Percentiles rank a stretch among this genome's conserved stretches.
These are phyloP conservation scores for Acanthopleura granulata DNA, from an alignment of 2,888 invertebrate genomes.

Conservation along the genomic window DNA sequence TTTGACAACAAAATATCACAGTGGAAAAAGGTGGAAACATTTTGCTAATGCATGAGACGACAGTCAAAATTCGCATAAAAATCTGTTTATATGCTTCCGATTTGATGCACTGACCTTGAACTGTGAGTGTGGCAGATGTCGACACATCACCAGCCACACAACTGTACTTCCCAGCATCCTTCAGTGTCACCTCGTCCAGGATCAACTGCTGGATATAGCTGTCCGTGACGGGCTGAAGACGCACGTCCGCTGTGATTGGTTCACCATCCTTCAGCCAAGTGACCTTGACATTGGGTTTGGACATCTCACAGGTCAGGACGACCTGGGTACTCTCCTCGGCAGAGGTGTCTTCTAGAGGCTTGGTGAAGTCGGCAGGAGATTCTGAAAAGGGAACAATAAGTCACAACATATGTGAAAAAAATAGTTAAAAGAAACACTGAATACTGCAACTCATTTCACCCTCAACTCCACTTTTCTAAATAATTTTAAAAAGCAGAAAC, in stretches of 20 bases:
- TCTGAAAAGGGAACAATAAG: slow-evolving; percentile 30
- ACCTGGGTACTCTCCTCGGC: slow-evolving; percentile 50
- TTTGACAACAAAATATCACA: no score
- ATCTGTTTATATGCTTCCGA: not conserved
- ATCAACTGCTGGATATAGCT: slow-evolving; percentile 74
- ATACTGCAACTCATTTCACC: no score
- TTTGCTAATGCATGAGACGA: not conserved
- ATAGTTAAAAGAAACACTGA: no score
- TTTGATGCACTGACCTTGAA: slow-evolving; percentile 32
- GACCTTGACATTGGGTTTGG: slow-evolving; percentile 52
- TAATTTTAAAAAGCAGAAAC: no score
- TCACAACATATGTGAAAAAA: not conserved
- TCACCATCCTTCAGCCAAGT: slow-evolving; percentile 57
- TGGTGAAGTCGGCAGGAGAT: slow-evolving; percentile 46
- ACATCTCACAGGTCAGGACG: slow-evolving; percentile 52
- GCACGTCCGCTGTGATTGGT: slow-evolving; percentile 35
- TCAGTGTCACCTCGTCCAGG: slow-evolving; percentile 75
- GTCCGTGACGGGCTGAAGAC: slow-evolving; percentile 29
- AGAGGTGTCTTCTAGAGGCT: slow-evolving; percentile 49
- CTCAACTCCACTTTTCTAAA: no score
- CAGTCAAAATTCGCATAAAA: not conserved
- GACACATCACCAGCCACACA: slow-evolving; percentile 44
- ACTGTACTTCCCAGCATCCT: slow-evolving; percentile 42
- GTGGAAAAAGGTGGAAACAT: not conserved
- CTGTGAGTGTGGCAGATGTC: slow-evolving; percentile 33